Percentiles rank a stretch among this genome's conserved stretches.
Evolutionary conservation across 2,113 vertebrate genomes (phyloP).

Genomic region (Columba janthina): DNA sequence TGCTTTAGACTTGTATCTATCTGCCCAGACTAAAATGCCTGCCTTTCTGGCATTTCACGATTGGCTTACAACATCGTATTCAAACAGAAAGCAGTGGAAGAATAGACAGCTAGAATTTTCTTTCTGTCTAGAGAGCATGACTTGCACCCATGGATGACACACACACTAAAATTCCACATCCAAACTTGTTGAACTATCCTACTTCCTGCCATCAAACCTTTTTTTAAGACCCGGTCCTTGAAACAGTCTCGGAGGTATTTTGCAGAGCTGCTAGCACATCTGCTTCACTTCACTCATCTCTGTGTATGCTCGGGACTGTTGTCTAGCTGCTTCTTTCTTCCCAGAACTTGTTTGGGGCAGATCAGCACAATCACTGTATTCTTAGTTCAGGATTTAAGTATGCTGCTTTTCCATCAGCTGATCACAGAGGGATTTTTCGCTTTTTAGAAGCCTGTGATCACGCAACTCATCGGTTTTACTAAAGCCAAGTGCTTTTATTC

Average conservation of each 20-base stretch:
- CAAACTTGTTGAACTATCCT: not conserved
- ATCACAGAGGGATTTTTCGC: not conserved
- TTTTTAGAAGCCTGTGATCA: not conserved
- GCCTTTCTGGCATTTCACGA: not conserved
- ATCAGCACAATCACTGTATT: not conserved
- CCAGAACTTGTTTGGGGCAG: not conserved
- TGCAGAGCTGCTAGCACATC: not conserved
- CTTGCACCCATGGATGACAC: not conserved
- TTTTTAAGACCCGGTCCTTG: not conserved
- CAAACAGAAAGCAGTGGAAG: not conserved
- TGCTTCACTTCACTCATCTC: not conserved
- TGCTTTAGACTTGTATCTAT: not conserved
- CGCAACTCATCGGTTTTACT: not conserved
- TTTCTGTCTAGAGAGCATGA: not conserved
- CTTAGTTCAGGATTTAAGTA: not conserved
- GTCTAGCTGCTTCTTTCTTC: not conserved
- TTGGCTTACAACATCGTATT: not conserved
- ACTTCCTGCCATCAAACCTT: not conserved
- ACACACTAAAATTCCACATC: not conserved
- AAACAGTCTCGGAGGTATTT: not conserved
- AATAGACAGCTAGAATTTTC: not conserved
- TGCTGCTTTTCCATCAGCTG: not conserved
- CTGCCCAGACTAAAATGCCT: not conserved
- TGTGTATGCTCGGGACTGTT: accelerated
- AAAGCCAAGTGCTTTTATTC: not conserved